A percentile compares a stretch with the other conserved stretches of the same genome.
Conservation (phyloP, 1,140 invertebrate species). For the Scaptomyza montana region DNA sequence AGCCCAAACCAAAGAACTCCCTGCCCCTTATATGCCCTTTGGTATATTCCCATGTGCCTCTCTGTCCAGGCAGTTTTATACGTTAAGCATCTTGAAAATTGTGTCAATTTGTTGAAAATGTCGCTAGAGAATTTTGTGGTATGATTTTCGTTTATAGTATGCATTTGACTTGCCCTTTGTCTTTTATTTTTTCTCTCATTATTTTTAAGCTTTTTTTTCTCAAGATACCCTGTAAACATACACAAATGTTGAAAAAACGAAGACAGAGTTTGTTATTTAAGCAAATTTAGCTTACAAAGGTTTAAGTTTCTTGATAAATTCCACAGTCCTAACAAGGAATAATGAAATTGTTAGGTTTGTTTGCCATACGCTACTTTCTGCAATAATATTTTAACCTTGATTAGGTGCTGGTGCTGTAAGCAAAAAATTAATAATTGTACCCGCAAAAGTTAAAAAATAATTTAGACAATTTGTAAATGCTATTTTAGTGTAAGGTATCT, state of each 20-base stretch:
- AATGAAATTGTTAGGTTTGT: no score
- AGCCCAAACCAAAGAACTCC: neutral
- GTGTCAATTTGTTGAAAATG: constrained; percentile 83
- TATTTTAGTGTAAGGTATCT: constrained; percentile 20
- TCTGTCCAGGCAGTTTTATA: constrained; percentile 54
- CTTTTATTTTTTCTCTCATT: neutral
- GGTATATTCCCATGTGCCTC: constrained; percentile 9
- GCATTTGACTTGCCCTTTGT: constrained; percentile 5
- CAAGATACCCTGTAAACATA: constrained; percentile 11
- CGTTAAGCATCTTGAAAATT: constrained; percentile 79
- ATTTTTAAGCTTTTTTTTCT: neutral
- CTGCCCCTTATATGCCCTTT: neutral
- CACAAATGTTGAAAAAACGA: no score
- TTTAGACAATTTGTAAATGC: no score
- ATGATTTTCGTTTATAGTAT: constrained; percentile 64
- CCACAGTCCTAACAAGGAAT: neutral
- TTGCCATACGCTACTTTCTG: no score
- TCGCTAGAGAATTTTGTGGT: constrained; percentile 69
- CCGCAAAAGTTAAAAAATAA: no score
- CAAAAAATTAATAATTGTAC: no score
- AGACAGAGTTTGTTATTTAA: no score
- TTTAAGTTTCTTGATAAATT: no score
- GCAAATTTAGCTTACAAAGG: no score
- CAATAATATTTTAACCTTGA: no score
- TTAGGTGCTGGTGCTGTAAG: no score